Evolutionary conservation across 2,888 invertebrate genomes (phyloP).

Genomic region (Seira ritae): DNA sequence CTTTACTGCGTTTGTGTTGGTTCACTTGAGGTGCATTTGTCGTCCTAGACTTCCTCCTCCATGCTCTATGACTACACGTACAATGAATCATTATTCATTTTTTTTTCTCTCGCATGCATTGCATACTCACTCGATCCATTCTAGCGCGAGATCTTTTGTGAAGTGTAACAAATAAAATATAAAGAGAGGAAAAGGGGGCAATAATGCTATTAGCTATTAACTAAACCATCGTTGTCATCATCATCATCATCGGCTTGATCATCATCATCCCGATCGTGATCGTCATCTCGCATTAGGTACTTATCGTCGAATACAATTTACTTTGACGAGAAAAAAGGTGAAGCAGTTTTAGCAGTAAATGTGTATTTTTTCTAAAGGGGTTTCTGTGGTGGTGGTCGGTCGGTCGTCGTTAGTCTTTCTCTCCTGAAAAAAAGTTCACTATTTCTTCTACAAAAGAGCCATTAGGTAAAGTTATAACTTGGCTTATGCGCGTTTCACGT

Average conservation of each 20-base stretch:
- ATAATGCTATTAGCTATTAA: slow-evolving; percentile 59
- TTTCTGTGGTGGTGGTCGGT: slow-evolving; percentile 28
- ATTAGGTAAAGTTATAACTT: slow-evolving; percentile 32
- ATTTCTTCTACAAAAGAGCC: slow-evolving; percentile 13
- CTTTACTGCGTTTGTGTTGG: neutral
- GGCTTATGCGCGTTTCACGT: neutral
- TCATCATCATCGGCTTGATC: slow-evolving; percentile 39
- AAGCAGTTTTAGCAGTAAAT: slow-evolving; percentile 3
- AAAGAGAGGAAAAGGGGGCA: slow-evolving; percentile 35
- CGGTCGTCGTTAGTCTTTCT: slow-evolving; percentile 53
- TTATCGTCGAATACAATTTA: slow-evolving; percentile 53
- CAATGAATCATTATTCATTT: slow-evolving; percentile 1
- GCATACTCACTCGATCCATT: neutral
- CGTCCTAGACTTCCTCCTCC: neutral
- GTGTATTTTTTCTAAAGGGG: neutral
- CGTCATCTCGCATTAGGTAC: slow-evolving; percentile 24
- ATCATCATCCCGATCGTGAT: too few species aligned
- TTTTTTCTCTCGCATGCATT: neutral
- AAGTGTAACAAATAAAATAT: slow-evolving; percentile 44
- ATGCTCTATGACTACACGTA: too few species aligned
- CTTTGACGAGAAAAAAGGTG: neutral
- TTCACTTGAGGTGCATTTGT: neutral
- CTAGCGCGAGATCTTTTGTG: neutral
- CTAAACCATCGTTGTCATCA: slow-evolving; percentile 53
- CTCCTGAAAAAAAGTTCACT: slow-evolving; percentile 27